A percentile compares a stretch with the other conserved stretches of the same genome.
Evolutionary conservation across 2,888 invertebrate species (phyloP).

Genomic region (Branchellion lobata): DNA sequence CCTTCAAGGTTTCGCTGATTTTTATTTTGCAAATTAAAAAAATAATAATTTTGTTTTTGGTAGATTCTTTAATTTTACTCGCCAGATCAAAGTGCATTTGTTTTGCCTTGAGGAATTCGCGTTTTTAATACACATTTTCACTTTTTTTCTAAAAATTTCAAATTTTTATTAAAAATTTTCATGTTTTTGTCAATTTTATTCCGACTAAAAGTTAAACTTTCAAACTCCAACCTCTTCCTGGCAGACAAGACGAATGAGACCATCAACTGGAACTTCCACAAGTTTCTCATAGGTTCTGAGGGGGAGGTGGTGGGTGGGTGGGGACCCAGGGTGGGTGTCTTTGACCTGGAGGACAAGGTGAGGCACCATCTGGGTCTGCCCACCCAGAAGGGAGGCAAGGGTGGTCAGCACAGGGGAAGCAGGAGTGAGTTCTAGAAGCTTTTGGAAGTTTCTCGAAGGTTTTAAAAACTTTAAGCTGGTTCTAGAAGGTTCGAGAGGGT

Average conservation of each 20-base stretch:
- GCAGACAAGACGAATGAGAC: neutral
- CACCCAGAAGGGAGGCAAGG: neutral
- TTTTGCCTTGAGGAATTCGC: neutral
- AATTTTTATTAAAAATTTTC: too few relatives aligned
- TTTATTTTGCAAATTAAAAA: neutral
- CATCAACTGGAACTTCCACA: slow-evolving; percentile 65
- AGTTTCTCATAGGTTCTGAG: slow-evolving; percentile 63
- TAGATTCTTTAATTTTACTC: neutral
- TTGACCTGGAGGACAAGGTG: slow-evolving; percentile 46
- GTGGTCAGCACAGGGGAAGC: slow-evolving; percentile 24
- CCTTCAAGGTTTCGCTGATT: slow-evolving; percentile 48
- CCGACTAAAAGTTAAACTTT: neutral
- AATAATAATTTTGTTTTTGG: neutral
- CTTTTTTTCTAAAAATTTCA: too few relatives aligned
- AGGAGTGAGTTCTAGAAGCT: slow-evolving; percentile 25
- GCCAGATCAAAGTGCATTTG: neutral
- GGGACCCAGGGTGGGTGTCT: slow-evolving; percentile 60
- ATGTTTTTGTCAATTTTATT: neutral
- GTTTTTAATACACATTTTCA: neutral
- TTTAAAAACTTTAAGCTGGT: too few relatives aligned
- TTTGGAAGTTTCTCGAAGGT: neutral
- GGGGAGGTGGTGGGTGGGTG: slow-evolving; percentile 63
- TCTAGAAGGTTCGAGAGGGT: too few relatives aligned
- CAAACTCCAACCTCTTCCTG: neutral
- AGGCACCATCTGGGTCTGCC: slow-evolving; percentile 4